Evolutionary conservation across 2,797 vertebrate species (phyloP).

Genomic region (Tympanoctomys barrerae): DNA sequence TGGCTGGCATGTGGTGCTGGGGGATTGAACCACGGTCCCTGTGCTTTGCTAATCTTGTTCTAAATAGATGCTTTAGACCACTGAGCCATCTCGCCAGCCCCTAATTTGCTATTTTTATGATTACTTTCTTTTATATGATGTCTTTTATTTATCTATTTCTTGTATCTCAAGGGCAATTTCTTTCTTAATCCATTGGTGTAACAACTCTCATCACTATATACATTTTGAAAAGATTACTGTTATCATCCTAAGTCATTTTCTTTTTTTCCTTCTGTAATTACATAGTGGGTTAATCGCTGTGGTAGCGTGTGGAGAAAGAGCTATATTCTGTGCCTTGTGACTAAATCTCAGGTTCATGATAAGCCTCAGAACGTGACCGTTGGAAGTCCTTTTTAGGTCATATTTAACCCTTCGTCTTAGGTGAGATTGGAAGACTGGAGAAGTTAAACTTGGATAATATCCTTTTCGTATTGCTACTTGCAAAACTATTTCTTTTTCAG

Average conservation of each 20-base stretch:
- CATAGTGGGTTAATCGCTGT: not conserved
- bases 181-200: not conserved
- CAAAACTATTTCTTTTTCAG: not conserved
- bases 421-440: not conserved
- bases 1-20: too few species aligned
- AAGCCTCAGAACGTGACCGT: not conserved
- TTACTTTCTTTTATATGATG: not conserved
- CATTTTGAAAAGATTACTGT: not conserved
- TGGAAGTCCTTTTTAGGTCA: not conserved
- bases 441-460: not conserved
- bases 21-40: too few species aligned
- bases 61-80: too few species aligned
- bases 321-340: not conserved
- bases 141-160: not conserved
- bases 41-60: too few species aligned
- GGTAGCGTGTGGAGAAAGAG: not conserved
- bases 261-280: not conserved
- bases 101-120: not conserved
- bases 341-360: not conserved
- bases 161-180: not conserved
- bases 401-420: not conserved
- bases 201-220: not conserved
- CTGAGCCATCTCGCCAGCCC: too few species aligned
- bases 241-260: not conserved
- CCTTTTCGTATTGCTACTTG: not conserved